Conservation (phyloP, 2,888 invertebrate genomes). For the Melanophora roralis region DNA sequence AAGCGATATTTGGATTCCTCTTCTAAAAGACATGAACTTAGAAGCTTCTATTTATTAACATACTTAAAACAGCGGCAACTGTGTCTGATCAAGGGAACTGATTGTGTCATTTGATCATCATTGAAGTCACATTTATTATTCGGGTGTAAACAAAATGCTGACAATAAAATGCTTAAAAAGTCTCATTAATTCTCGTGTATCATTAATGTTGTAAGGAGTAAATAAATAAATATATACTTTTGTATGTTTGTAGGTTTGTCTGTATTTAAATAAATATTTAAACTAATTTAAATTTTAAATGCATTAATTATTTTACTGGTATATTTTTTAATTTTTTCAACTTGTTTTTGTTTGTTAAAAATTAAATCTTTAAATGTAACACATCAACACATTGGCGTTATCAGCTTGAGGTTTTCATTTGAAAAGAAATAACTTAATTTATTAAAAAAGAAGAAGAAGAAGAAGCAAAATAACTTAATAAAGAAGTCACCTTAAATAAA, state of each 20-base stretch:
- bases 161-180: slow-evolving; percentile 46
- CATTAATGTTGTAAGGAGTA: background rate
- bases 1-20: slow-evolving; percentile 20
- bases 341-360: background rate
- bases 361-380: slow-evolving; percentile 24
- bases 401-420: background rate
- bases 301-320: slow-evolving; percentile 25
- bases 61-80: background rate
- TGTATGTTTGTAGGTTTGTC: background rate
- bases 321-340: background rate
- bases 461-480: background rate
- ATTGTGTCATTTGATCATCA: background rate
- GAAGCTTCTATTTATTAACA: slow-evolving; percentile 24
- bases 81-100: background rate
- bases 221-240: too few relatives aligned
- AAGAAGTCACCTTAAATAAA: background rate
- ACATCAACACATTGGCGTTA: slow-evolving; percentile 50
- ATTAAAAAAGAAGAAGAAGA: background rate
- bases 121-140: slow-evolving; percentile 16
- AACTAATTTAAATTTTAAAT: slow-evolving; percentile 26
- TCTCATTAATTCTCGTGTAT: slow-evolving; percentile 34
- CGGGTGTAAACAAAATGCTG: slow-evolving; percentile 38
- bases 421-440: slow-evolving; percentile 37
- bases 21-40: slow-evolving; percentile 15
- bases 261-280: slow-evolving; percentile 8